Base-by-base conservation (phyloP, 2,888 invertebrate genomes). In the Panopea generosa region DNA sequence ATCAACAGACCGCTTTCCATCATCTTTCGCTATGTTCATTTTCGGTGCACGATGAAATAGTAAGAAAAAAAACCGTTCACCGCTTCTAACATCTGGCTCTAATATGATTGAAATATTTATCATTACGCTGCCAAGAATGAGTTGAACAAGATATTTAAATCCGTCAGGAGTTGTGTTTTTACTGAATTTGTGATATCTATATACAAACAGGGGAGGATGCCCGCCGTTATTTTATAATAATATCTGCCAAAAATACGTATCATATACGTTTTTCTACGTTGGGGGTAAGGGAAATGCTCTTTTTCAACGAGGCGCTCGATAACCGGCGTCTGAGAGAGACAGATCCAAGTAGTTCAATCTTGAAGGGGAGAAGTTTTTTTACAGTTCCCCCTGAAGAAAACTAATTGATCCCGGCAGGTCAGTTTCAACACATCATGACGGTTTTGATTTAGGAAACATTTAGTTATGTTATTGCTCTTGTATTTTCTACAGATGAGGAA, bases 21-120 rank as follows among this genome's bases (percentile, higher is more conserved):
- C 67, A 67, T 49, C 49, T 24, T 63, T 63, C 53, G 27, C 29
- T 20, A 33, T 33, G 33, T 33, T 33, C 33, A 33, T 33, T 33
- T 33, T 4, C 33, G 33, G 11, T 33, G 33, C 33, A 33, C 33
- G 33, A 33, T 33, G 33, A 33, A 33, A 11, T 33, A 33, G 33
- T 11, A 33, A 11, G 33, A 33, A 26, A 52, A 14, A 14, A 3
- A 22, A 18, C n/a, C 22, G 7, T 52, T 24, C 24, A 26, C 22
- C 14, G 18, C 27, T 4, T n/a, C 47, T n/a, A n/a, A 68, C 80
- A 81, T 81, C 77, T 81, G 80, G 63, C 49, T 59, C 60, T 67
- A 73, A 76, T 81, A 74, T 62, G 50, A 74, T 59, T 74, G 76
- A 81, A 77, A 74, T 77, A 81, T 81, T 81, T 77, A 81, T 81